phyloP scores from a whole-genome alignment of 2,797 vertebrate genomes.

The Hafferia zeledoni region DNA sequence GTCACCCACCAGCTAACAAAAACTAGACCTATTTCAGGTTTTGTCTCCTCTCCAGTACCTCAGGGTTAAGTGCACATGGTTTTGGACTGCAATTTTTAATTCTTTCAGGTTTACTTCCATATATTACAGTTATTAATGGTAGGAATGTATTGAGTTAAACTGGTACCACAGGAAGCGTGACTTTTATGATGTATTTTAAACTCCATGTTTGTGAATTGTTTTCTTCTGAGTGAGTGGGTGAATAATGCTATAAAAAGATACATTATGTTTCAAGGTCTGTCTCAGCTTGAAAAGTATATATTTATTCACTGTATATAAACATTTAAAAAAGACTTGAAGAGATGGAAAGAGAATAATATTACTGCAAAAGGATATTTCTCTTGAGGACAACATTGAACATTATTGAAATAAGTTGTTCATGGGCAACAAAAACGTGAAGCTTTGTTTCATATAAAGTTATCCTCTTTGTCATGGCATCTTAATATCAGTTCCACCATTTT shows the following conservation, averaged over 20 bases:
- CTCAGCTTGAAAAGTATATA: constrained; percentile 67
- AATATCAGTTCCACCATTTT: accelerated
- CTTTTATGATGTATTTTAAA: constrained; percentile 76
- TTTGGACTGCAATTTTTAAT: constrained; percentile 23
- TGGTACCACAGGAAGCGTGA: constrained; percentile 51
- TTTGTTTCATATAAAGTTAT: background rate
- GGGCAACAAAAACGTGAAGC: background rate
- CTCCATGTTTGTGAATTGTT: constrained; percentile 71
- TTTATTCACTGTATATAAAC: constrained; percentile 69
- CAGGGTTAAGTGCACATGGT: background rate
- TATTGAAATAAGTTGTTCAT: constrained; percentile 24
- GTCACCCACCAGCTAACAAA: background rate
- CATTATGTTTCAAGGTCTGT: constrained; percentile 78
- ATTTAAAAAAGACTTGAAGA: constrained; percentile 60
- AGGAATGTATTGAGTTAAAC: constrained; percentile 62
- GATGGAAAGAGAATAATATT: constrained; percentile 41
- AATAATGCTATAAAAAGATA: constrained; percentile 75
- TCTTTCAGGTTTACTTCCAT: constrained; percentile 17
- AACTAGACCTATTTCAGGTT: background rate
- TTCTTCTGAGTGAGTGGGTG: constrained; percentile 76
- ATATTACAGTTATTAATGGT: constrained; percentile 54
- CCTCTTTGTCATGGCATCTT: accelerated
- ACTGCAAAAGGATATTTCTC: constrained; percentile 47
- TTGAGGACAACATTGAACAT: constrained; percentile 24
- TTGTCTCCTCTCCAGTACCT: background rate